Evolutionary conservation across 2,797 vertebrate species (phyloP).

Genomic region (Psittacula derbiana): DNA sequence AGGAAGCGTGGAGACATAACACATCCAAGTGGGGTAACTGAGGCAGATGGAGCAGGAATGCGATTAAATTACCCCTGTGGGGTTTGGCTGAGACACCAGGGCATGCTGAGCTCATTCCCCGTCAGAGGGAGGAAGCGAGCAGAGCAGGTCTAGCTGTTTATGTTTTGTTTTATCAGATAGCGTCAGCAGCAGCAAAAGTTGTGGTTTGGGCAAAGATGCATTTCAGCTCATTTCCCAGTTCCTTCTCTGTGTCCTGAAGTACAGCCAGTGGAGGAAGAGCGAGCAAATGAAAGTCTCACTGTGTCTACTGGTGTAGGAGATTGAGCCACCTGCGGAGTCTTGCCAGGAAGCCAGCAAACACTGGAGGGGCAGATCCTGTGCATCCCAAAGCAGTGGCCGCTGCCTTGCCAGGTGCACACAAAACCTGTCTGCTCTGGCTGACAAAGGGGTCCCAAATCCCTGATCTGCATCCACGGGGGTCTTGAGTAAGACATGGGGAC

Average conservation of each 20-base stretch:
- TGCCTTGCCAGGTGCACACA: neutral
- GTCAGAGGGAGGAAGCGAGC: neutral
- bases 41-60: slow-evolving; percentile 33
- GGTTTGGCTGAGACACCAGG: neutral
- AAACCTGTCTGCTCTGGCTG: neutral
- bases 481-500: neutral
- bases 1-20: slow-evolving; percentile 28
- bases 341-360: neutral
- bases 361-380: neutral
- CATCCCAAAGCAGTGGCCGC: neutral
- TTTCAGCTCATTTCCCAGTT: neutral
- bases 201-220: neutral
- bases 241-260: neutral
- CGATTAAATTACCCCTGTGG: neutral
- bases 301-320: rapidly evolving
- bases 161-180: slow-evolving; percentile 16
- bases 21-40: slow-evolving; percentile 41
- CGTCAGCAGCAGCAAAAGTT: neutral
- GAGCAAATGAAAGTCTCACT: neutral
- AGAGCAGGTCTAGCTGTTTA: neutral
- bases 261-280: neutral
- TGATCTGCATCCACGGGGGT: neutral
- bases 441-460: neutral
- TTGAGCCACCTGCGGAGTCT: neutral
- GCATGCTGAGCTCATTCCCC: slow-evolving; percentile 6